Evolutionary conservation across 2,888 invertebrate species (phyloP).

Genomic region (Argyra leucocephala): DNA sequence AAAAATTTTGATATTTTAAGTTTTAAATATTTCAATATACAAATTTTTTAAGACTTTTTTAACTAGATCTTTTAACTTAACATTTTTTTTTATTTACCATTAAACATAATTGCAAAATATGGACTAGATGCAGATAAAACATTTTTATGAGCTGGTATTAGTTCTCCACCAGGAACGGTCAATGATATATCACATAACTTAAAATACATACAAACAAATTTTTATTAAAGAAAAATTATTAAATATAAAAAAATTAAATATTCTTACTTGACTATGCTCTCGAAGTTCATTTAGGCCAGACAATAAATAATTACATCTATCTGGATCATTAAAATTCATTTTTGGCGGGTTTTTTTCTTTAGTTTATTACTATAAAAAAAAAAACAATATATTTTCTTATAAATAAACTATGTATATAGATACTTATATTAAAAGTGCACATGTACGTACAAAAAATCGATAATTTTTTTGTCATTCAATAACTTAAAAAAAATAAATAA

Average conservation of each 20-base stretch:
- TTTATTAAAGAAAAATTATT: not conserved
- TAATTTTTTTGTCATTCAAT: too few relatives aligned
- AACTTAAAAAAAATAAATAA: too few relatives aligned
- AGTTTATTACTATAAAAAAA: too few relatives aligned
- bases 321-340: slow-evolving; percentile 13
- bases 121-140: slow-evolving; percentile 19
- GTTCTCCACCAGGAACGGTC: slow-evolving; percentile 11
- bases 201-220: too few relatives aligned
- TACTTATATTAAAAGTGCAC: too few relatives aligned
- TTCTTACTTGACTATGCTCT: slow-evolving; percentile 9
- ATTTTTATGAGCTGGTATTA: slow-evolving; percentile 20
- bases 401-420: too few relatives aligned
- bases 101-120: slow-evolving; percentile 21
- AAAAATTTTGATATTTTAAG: not conserved
- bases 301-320: slow-evolving; percentile 11
- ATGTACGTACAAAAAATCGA: too few relatives aligned
- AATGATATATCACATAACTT: slow-evolving; percentile 21
- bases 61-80: too few relatives aligned
- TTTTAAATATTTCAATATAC: not conserved
- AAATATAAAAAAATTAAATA: too few relatives aligned
- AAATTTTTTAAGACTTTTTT: too few relatives aligned
- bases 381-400: too few relatives aligned
- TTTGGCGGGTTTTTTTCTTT: not conserved
- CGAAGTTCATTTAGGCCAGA: slow-evolving; percentile 15
- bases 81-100: slow-evolving; percentile 14